Evolutionary conservation across 2,113 vertebrate genomes (phyloP), one percentile per base, ranked within the genome.

Genomic region (Pseudorectes ferrugineus): DNA sequence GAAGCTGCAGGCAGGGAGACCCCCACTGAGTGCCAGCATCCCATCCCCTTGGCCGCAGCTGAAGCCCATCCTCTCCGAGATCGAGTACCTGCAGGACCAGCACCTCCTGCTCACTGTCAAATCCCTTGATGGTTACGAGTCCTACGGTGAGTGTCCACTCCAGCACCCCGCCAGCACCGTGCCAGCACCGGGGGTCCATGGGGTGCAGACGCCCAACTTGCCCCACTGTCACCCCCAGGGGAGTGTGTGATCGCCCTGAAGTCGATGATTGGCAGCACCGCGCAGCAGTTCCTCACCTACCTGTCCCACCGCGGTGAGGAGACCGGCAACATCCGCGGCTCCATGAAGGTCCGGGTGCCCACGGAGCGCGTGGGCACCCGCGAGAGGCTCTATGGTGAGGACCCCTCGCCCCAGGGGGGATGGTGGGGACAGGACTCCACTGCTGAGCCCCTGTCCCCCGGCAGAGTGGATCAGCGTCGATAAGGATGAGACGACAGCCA

Each of bases 381-480:
- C 3, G 99, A 99, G 95, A 97, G 99, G 74, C 98, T 99, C 57
- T 99, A 99, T 4, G 99, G 99, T 99, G 98, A 94, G 97, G 67
- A 23, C 14, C 54, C 40, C n/a, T 7, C 71, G 19, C 28, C 40
- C 22, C 8, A 5, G n/a, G 48, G 54, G 67, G 31, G 2, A 5
- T 2, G 2, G 38, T 16, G 67, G 59, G 28, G 45, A 38, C 4
- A 12, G 51, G 51, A 48, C 29, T 33, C 43, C 54, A 5, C 26
- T 5, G 3, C 87, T 95, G 70, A 96, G 28, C 36, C 54, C 46
- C 12, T 26, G 7, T 67, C 33, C 49, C 49, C 79, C 0, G 17
- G 26, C 97, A 99, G 99, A 99, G 92, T 99, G 99, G 99, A 99
- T 99, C 97, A 99, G 99, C 68, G 90, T 99, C 17, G 99, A 99